These are phyloP conservation scores for Antheraea assamensis DNA, from an alignment of 2,888 invertebrate genomes.

Conservation along the genomic window DNA sequence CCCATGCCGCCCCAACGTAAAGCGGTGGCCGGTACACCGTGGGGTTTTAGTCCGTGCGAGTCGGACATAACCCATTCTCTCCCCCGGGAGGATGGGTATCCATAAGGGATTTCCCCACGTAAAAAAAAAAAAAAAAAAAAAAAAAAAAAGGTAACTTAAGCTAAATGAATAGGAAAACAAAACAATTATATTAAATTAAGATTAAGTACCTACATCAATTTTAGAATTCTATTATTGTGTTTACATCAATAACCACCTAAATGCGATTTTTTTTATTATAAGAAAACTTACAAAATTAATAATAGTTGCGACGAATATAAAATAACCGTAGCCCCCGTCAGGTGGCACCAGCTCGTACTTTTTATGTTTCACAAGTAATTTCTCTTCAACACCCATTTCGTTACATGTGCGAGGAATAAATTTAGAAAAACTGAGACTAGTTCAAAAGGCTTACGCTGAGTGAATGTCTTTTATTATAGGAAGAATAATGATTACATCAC, in stretches of 20 bases:
- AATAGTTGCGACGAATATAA: conserved; percentile 83
- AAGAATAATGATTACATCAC: conserved; percentile 16
- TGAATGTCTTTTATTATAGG: conserved; percentile 11
- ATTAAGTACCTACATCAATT: no score
- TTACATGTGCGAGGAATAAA: not conserved
- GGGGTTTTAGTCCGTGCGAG: no score
- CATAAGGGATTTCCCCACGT: no score
- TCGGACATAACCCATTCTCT: no score
- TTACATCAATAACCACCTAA: not conserved
- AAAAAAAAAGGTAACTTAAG: no score
- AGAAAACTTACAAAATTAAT: conserved; percentile 82
- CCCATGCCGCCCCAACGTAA: no score
- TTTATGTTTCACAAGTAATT: conserved; percentile 35
- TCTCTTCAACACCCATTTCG: conserved; percentile 43
- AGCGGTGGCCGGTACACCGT: no score
- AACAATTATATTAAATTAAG: no score
- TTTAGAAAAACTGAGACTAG: not conserved
- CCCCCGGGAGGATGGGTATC: no score
- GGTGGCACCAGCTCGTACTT: conserved; percentile 68
- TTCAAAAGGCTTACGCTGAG: not conserved
- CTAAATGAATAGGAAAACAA: no score
- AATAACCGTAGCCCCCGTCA: conserved; percentile 88
- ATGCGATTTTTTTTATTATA: not conserved
- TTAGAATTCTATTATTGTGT: not conserved
- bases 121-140: no score